These are phyloP conservation scores for Aselliscus stoliczkanus DNA, from an alignment of 2,797 vertebrate genomes.

Conservation along the genomic window DNA sequence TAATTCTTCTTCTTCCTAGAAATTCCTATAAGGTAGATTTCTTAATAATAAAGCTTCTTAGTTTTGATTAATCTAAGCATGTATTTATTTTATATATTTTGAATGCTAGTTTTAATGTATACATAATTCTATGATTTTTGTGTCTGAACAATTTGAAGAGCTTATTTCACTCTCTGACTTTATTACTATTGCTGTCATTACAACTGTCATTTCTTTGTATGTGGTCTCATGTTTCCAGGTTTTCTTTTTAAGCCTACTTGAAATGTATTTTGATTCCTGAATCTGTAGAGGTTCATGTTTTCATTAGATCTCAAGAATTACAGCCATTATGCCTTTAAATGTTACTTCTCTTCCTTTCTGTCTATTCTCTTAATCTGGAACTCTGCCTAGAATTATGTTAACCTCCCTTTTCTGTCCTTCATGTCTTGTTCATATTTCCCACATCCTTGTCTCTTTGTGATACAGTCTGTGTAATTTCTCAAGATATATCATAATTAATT, in stretches of 20 bases:
- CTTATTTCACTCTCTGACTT: neutral
- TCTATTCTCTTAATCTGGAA: neutral
- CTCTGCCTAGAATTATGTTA: neutral
- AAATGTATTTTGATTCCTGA: neutral
- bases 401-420: neutral
- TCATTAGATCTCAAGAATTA: neutral
- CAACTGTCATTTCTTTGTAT: neutral
- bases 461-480: neutral
- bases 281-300: neutral
- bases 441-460: neutral
- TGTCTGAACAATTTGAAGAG: neutral
- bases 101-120: neutral
- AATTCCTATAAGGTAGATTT: neutral
- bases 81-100: neutral
- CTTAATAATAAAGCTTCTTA: neutral
- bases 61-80: neutral
- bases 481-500: neutral
- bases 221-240: neutral
- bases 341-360: neutral
- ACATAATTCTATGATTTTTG: neutral
- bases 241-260: neutral
- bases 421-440: neutral
- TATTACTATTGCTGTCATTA: neutral
- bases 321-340: neutral
- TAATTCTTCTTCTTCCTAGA: neutral